Evolutionary conservation across 2,888 invertebrate species (phyloP), one percentile per base, ranked within the genome.

Genomic region (Coremacera marginata): DNA sequence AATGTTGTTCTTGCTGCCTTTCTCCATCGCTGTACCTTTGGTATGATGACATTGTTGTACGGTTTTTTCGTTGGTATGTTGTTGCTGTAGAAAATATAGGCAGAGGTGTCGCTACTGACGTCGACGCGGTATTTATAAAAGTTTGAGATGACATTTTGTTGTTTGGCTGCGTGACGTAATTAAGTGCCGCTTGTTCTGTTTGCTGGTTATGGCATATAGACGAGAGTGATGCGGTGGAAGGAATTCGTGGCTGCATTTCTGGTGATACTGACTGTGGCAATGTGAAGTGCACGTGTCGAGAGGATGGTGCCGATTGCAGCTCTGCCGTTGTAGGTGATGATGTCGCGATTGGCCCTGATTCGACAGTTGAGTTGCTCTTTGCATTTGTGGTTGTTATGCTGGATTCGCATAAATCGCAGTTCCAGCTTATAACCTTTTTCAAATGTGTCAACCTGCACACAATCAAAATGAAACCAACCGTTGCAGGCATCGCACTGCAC

Each of bases 401-500:
- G 8, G 37, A 37, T 37, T 37, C 25, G 14, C 71, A 76, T 25
- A 3, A 25, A n/a, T 55, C 55, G 55, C 71, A 76, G 27, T 71
- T 37, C 71, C 76, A 77, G 11, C 57, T 72, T 8, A 67, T 7
- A 8, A 72, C 44, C 44, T 5, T 37, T 37, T 37, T 5, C 37
- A 37, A 37, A 37, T 7, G 37, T 37, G 37, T 37, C 31, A 4
- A 31, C 31, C 31, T 31, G 31, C 31, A 31, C 31, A 31, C 31
- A 31, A 31, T 31, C 31, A 5, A 31, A 31, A 31, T 31, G 31
- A 31, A 31, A 31, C 31, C 31, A 31, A 31, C 5, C 5, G 5
- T 31, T 5, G 31, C 31, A 31, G 31, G 31, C 31, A 5, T 31
- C 5, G 27, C 76, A 76, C 25, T 76, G 70, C 22, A 76, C 76